A percentile compares a stretch with the other conserved stretches of the same genome.
Conservation (phyloP, 64 coral and sea anemone species). For the Montipora sp. region DNA sequence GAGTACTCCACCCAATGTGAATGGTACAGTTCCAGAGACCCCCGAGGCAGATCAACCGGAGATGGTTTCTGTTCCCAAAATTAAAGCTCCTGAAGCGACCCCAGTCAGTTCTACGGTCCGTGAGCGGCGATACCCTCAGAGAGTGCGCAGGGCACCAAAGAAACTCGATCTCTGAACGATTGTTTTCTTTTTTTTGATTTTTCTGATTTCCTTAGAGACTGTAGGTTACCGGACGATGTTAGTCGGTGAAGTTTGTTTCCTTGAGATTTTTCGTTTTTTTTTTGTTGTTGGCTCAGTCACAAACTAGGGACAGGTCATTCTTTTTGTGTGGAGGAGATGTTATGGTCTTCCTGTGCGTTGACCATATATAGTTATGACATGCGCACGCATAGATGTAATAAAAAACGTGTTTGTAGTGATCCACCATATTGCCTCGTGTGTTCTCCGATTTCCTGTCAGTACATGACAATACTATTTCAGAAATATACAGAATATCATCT, state of each 20-base stretch:
- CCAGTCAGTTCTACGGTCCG: too few relatives aligned
- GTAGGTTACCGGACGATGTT: background rate
- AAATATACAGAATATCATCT: too few relatives aligned
- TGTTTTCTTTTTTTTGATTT: background rate
- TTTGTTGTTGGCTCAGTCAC: background rate
- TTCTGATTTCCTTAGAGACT: too few relatives aligned
- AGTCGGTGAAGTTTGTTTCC: background rate
- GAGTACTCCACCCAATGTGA: too few relatives aligned
- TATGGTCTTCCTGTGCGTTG: too few relatives aligned
- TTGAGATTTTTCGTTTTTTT: background rate
- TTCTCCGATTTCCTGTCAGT: background rate
- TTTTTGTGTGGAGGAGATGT: too few relatives aligned
- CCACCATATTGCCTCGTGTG: background rate
- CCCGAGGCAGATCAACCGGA: too few relatives aligned
- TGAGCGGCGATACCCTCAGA: too few relatives aligned
- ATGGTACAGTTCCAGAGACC: too few relatives aligned
- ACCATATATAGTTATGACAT: background rate
- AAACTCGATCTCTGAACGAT: conserved; percentile 37
- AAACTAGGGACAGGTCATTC: background rate
- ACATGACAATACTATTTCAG: background rate
- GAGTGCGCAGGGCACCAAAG: too few relatives aligned
- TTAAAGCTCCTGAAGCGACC: conserved; percentile 25
- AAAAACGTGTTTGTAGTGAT: background rate
- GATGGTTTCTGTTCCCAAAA: too few relatives aligned
- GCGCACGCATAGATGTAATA: background rate